Evolutionary conservation across 2,797 vertebrate species (phyloP), one percentile per base, ranked within the genome.

Genomic region (Sphenodon punctatus): DNA sequence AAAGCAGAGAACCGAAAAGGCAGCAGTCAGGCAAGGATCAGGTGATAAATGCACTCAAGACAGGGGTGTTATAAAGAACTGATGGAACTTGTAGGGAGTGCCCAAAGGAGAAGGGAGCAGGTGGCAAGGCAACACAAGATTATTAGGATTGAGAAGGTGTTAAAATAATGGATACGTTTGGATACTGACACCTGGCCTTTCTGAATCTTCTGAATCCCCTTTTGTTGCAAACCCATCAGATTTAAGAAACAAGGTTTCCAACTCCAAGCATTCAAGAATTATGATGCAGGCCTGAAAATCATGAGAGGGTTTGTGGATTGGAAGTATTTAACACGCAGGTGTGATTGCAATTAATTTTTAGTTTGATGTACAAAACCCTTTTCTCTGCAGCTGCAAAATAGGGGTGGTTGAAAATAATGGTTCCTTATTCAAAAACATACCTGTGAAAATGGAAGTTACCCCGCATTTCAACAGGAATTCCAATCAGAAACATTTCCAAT

Each of bases 221-320:
- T 73, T 65, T 75, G 3, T 22, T 75, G 22, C 2, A 13, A 69
- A 17, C 75, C 20, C 9, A 74, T 42, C 51, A 67, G 25, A 45
- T 73, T 3, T 30, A 67, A 84, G 75, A 87, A 82, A 59, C n/a
- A 58, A 72, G 25, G 65, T 36, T 55, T 16, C n/a, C n/a, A n/a
- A n/a, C n/a, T n/a, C n/a, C n/a, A n/a, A n/a, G n/a, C n/a, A n/a
- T n/a, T n/a, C n/a, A n/a, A n/a, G n/a, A n/a, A n/a, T n/a, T n/a
- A n/a, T n/a, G n/a, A n/a, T n/a, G n/a, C n/a, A n/a, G n/a, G n/a
- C n/a, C n/a, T n/a, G n/a, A n/a, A n/a, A n/a, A n/a, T n/a, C n/a
- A n/a, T n/a, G n/a, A n/a, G n/a, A n/a, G n/a, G n/a, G n/a, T n/a
- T n/a, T n/a, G n/a, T n/a, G n/a, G n/a, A n/a, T n/a, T n/a, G n/a